These are phyloP conservation scores for Sebastes hubbsi DNA, from an alignment of 2,797 vertebrate genomes.

Conservation along the genomic window DNA sequence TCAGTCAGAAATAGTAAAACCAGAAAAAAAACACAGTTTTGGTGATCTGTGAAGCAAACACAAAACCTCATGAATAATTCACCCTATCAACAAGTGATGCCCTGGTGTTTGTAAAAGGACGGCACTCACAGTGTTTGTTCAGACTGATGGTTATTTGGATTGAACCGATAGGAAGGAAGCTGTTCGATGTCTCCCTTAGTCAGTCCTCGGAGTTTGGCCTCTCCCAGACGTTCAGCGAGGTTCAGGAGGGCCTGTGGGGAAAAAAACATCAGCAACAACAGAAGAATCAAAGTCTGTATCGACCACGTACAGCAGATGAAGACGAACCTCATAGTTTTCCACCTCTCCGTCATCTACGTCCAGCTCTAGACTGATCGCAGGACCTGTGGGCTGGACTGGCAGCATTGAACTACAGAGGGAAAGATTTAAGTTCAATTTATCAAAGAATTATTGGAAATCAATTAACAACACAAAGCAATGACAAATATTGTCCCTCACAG, in stretches of 20 bases:
- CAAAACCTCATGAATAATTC: not conserved
- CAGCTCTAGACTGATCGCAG: constrained; percentile 96
- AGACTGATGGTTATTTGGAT: constrained; percentile 98
- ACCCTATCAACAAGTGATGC: not conserved
- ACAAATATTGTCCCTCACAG: no score
- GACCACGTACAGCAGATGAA: not conserved
- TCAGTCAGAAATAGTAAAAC: not conserved
- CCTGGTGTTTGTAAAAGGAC: not conserved
- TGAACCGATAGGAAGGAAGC: constrained; percentile 98
- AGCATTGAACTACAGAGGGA: constrained; percentile 91
- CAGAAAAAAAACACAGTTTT: not conserved
- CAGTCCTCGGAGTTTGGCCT: constrained; percentile 95
- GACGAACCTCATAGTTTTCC: constrained; percentile 95
- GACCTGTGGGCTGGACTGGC: constrained; percentile 96
- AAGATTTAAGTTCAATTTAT: not conserved
- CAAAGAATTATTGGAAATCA: no score
- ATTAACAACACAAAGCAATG: no score
- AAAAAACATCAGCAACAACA: not conserved
- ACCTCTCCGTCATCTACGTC: constrained; percentile 99
- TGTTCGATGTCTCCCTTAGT: constrained; percentile 99
- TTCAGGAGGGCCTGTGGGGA: constrained; percentile 90
- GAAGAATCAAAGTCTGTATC: not conserved
- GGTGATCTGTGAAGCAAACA: not conserved
- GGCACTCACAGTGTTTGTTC: constrained; percentile 96
- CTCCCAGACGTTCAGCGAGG: constrained; percentile 96